Percentiles rank a stretch among this genome's conserved stretches.
Conservation (phyloP, 2,888 invertebrate genomes). For the Cataglyphis livida region DNA sequence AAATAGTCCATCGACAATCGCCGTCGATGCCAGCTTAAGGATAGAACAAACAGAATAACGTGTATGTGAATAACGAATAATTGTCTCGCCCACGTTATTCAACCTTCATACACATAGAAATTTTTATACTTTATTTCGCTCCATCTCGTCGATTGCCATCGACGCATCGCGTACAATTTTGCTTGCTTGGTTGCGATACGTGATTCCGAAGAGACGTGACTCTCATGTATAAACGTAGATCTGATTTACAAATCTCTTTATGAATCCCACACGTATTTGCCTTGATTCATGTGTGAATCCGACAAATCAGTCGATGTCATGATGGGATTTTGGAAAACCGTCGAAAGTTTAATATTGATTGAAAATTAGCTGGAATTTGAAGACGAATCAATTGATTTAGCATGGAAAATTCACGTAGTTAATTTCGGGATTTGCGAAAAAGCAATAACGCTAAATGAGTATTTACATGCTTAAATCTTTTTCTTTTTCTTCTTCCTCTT, state of each 20-base stretch:
- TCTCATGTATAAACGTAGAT: conserved; percentile 28
- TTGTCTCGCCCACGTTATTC: conserved; percentile 40
- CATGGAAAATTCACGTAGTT: neutral
- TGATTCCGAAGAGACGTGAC: conserved; percentile 39
- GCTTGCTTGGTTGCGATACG: neutral
- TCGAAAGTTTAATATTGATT: neutral
- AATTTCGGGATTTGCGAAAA: neutral
- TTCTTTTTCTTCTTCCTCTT: neutral
- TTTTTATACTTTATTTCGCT: conserved; percentile 25
- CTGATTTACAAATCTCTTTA: conserved; percentile 41
- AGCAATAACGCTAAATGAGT: neutral
- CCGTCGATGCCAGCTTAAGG: conserved; percentile 57
- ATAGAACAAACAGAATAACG: conserved; percentile 37
- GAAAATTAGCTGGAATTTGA: conserved; percentile 1
- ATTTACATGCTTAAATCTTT: neutral
- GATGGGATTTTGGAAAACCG: neutral
- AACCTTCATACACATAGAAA: conserved; percentile 1
- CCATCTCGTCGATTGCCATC: conserved; percentile 16
- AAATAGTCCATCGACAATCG: conserved; percentile 5
- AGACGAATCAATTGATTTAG: neutral
- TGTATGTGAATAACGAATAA: conserved; percentile 27
- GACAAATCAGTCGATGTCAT: neutral
- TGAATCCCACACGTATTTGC: conserved; percentile 25
- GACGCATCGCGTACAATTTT: conserved; percentile 23
- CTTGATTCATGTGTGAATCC: conserved; percentile 27